Base-by-base conservation (phyloP, 2,888 invertebrate species). In the Microdon myrmicae region DNA sequence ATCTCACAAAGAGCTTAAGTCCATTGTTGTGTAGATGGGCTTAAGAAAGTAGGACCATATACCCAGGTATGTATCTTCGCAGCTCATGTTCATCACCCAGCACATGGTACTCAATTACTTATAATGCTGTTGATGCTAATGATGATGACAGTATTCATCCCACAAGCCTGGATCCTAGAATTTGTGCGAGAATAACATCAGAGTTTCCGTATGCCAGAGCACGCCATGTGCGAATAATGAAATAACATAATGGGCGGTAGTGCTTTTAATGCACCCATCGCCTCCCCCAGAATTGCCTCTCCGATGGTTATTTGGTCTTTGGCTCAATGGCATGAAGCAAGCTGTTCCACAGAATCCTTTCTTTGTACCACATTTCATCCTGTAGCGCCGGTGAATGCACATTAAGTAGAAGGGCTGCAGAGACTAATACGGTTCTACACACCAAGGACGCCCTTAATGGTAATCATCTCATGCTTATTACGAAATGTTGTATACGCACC, bases 111-210 rank as follows among this genome's bases (percentile, higher is more conserved):
- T 58, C 31, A 64, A 51, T 64, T 43, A 58, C 64, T 58, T 47
- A 64, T 64, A 64, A 64, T 39, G 28, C 64, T 53, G 56, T 58
- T 64, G 56, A 64, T 64, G 64, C 41, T 64, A 64, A 64, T 64
- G 64, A 64, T 58, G 64, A 64, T 64, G 64, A 58, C 58, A 64
- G 51, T 53, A 58, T 64, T 64, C 58, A 64, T 64, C 49, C 34
- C 26, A 60, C 43, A 44, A 39, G n/a, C n/a, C n/a, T 44, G 17
- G 39, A 17, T 10, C 32, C 12, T 8, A 19, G 43, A 14, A 43
- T 29, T 23, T 29, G 39, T 35, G 25, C 20, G 10, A 43, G 31
- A n/a, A 9, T 29, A 17, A 43, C 10, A 39, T 25, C 25, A 14
- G 25, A 14, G 14, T 25, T 28, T 48, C 25, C 48, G 25, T 38